phyloP scores from a whole-genome alignment of 2,113 vertebrate species.

The Colistium nudipinnis region DNA sequence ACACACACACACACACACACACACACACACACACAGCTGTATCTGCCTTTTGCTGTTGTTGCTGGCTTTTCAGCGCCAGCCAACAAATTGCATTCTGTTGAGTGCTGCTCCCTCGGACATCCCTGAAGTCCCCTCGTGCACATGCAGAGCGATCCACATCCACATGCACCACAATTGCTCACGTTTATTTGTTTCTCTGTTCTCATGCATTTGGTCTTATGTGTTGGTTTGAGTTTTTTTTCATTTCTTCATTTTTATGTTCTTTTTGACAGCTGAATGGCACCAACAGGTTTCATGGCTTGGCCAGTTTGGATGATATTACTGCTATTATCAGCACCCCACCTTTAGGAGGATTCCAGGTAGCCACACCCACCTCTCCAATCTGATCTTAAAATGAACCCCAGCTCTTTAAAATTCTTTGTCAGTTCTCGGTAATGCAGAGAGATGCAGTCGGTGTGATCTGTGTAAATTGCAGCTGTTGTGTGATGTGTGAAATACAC shows the following conservation, averaged over 20 bases:
- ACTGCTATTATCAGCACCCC: slow-evolving; percentile 86
- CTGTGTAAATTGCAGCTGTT: not conserved
- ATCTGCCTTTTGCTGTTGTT: slow-evolving; percentile 59
- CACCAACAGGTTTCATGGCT: slow-evolving; percentile 81
- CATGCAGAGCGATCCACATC: not conserved
- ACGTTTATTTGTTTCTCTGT: slow-evolving; percentile 30
- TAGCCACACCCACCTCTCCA: slow-evolving; percentile 68
- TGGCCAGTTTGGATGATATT: slow-evolving; percentile 86
- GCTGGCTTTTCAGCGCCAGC: slow-evolving; percentile 64
- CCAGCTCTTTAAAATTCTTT: not conserved
- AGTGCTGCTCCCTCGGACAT: slow-evolving; percentile 46
- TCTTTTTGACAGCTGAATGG: slow-evolving; percentile 85
- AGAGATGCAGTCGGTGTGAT: slow-evolving; percentile 7
- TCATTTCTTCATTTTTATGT: slow-evolving; percentile 54
- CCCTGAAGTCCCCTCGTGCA: not conserved
- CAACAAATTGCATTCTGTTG: slow-evolving; percentile 57
- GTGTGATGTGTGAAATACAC: slow-evolving; percentile 17
- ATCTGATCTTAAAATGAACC: slow-evolving; percentile 37
- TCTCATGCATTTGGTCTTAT: slow-evolving; percentile 24
- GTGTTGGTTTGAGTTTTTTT: slow-evolving; percentile 63
- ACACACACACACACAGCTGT: slow-evolving; percentile 49
- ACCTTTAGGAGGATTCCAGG: slow-evolving; percentile 89
- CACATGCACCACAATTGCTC: slow-evolving; percentile 1
- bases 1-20: slow-evolving; percentile 56
- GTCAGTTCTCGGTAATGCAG: not conserved